These are phyloP conservation scores for Myotis myotis DNA, from an alignment of 2,797 vertebrate genomes.

Conservation along the genomic window DNA sequence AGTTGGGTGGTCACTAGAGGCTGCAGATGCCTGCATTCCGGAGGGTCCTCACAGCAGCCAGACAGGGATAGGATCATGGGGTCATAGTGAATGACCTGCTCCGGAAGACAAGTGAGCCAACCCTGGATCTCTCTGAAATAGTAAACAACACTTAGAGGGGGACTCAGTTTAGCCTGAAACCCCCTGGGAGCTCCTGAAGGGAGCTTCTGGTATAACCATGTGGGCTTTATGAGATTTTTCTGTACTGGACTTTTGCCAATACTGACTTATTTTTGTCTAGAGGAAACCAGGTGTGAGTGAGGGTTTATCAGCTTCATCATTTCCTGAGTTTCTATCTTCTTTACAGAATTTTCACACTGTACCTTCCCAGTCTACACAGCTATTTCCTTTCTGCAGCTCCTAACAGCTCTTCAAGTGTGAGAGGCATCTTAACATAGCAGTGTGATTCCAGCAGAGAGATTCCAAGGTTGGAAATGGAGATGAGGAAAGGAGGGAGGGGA, in stretches of 20 bases:
- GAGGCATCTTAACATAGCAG: slow-evolving; percentile 51
- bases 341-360: background rate
- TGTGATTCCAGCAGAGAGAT: no score
- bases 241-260: background rate
- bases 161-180: background rate
- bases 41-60: no score
- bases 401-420: slow-evolving; percentile 55
- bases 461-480: slow-evolving; percentile 28
- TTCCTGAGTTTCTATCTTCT: slow-evolving; percentile 27
- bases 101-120: background rate
- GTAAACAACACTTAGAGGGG: background rate
- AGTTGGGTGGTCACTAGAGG: background rate
- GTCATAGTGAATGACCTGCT: background rate
- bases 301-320: background rate
- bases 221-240: background rate
- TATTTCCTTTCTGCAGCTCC: slow-evolving; percentile 17
- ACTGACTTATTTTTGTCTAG: slow-evolving; percentile 13
- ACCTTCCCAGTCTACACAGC: slow-evolving; percentile 23
- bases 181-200: background rate
- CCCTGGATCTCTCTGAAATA: background rate
- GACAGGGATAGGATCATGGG: background rate
- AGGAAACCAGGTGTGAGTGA: background rate
- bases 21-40: background rate
- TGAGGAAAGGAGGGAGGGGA: background rate
- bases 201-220: background rate